phyloP scores from a whole-genome alignment of 2,113 vertebrate genomes.

The Pipra filicauda region DNA sequence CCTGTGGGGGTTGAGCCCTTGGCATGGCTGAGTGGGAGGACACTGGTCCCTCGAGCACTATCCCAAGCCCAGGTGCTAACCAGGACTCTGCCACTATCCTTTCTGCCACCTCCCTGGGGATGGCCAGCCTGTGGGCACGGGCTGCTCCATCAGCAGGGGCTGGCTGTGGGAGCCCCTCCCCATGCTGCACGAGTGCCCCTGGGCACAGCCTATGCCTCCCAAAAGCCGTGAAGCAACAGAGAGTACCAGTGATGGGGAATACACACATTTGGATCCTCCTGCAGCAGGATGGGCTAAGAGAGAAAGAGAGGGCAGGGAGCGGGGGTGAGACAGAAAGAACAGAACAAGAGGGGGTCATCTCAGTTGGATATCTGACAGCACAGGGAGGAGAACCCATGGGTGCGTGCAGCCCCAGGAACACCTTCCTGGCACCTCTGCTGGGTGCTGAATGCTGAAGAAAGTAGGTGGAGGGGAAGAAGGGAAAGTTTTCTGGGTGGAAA shows the following conservation, averaged over 20 bases:
- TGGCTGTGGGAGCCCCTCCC: not conserved
- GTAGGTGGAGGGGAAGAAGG: not conserved
- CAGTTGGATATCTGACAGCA: not conserved
- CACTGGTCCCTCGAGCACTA: not conserved
- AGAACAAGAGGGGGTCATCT: conserved; percentile 70
- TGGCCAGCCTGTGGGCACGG: not conserved
- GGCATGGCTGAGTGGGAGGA: not conserved
- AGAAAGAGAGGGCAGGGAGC: conserved; percentile 59
- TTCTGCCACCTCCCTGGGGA: not conserved
- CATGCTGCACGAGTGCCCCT: conserved; percentile 41
- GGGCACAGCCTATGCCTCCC: conserved; percentile 1
- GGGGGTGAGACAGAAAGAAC: conserved; percentile 69
- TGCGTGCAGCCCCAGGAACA: not conserved
- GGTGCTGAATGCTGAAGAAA: not conserved
- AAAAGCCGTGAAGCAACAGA: conserved; percentile 63
- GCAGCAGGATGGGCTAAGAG: conserved; percentile 77
- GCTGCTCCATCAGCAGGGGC: not conserved
- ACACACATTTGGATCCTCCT: conserved; percentile 84
- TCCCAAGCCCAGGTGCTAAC: not conserved
- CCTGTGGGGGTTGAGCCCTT: not conserved
- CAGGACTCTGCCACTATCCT: accelerated
- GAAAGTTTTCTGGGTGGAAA: not conserved
- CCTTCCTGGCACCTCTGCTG: not conserved
- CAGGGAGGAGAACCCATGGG: not conserved
- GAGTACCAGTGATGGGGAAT: conserved; percentile 72